These are phyloP conservation scores for Lutraria lutraria DNA, from an alignment of 2,888 invertebrate genomes.

Conservation along the genomic window DNA sequence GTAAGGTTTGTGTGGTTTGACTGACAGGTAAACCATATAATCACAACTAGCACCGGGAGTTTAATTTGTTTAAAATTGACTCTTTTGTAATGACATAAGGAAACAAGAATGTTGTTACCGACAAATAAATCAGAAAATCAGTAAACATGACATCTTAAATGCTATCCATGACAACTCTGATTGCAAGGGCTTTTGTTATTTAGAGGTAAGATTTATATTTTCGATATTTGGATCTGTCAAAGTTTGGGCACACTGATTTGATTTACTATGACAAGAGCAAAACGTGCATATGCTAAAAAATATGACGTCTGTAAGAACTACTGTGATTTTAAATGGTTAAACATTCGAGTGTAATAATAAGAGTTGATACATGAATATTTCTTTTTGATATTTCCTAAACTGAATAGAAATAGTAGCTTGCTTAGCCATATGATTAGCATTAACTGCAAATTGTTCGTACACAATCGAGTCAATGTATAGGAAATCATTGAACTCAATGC, in stretches of 20 bases:
- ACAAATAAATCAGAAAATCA: constrained; percentile 49
- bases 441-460: background rate
- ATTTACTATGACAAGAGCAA: constrained; percentile 38
- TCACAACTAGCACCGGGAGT: background rate
- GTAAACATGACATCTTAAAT: constrained; percentile 47
- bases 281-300: background rate
- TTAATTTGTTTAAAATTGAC: constrained; percentile 35
- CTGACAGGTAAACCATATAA: background rate
- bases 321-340: background rate
- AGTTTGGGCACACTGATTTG: constrained; percentile 27
- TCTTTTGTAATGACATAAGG: constrained; percentile 26
- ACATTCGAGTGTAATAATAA: background rate
- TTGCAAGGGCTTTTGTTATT: constrained; percentile 30
- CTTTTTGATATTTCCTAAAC: background rate
- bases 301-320: background rate
- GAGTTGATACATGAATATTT: background rate
- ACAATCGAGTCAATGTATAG: background rate
- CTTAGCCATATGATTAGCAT: background rate
- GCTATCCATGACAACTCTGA: constrained; percentile 37
- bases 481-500: background rate
- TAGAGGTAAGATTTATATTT: constrained; percentile 45
- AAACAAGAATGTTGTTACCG: constrained; percentile 18
- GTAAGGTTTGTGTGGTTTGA: background rate
- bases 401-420: background rate
- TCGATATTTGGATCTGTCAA: constrained; percentile 34